Percentiles rank a stretch among this genome's conserved stretches.
These are phyloP conservation scores for Folsomia candida DNA, from an alignment of 2,888 invertebrate genomes.

Conservation along the genomic window DNA sequence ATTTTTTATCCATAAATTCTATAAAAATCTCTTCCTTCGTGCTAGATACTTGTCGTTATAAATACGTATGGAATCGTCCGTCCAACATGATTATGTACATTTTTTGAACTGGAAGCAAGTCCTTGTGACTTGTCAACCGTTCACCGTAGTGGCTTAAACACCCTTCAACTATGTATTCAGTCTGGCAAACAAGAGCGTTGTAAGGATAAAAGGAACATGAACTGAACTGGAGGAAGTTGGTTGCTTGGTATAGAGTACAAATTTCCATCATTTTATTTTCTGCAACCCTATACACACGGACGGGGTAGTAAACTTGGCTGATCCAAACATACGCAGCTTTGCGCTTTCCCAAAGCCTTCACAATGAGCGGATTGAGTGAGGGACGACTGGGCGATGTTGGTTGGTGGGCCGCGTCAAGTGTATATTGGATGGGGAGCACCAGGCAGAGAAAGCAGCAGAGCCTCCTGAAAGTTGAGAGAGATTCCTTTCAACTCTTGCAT, in stretches of 20 bases:
- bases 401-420: not conserved
- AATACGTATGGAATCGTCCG: not conserved
- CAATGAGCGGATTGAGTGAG: not conserved
- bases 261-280: not conserved
- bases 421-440: not conserved
- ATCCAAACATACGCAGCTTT: too few relatives aligned
- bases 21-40: too few relatives aligned
- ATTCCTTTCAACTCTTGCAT: constrained; percentile 17
- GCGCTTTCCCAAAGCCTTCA: too few relatives aligned
- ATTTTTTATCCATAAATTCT: too few relatives aligned
- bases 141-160: not conserved
- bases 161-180: not conserved
- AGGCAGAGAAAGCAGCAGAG: constrained; percentile 5
- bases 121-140: constrained; percentile 12
- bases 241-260: not conserved
- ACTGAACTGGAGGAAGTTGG: not conserved
- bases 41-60: not conserved
- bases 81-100: constrained; percentile 7
- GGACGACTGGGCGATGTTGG: constrained; percentile 3
- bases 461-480: constrained; percentile 16
- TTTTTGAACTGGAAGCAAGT: constrained; percentile 8
- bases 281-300: not conserved
- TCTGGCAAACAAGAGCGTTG: constrained; percentile 1
- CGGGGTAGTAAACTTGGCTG: not conserved
- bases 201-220: constrained; percentile 9